Evolutionary conservation across 2,888 invertebrate genomes (phyloP).

Genomic region (Trissolcus brochymenae): DNA sequence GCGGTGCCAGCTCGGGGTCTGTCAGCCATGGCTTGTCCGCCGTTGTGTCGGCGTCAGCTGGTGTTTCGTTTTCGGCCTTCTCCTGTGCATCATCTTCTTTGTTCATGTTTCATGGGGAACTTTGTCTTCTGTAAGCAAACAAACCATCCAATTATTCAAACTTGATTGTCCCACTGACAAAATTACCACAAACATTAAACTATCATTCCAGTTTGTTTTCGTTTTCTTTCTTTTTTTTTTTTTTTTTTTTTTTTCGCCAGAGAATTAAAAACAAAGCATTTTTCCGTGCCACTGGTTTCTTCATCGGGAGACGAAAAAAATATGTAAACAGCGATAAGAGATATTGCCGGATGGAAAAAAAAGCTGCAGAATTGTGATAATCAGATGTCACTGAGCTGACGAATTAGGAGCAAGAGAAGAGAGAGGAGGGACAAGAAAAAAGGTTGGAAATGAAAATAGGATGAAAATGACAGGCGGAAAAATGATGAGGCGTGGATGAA

Average conservation of each 20-base stretch:
- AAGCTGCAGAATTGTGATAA: too few species aligned
- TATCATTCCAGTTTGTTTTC: too few species aligned
- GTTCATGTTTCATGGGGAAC: conserved; percentile 58
- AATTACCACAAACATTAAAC: neutral
- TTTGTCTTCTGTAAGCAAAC: conserved; percentile 17
- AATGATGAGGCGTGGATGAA: neutral
- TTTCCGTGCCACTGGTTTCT: too few species aligned
- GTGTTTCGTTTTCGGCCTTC: conserved; percentile 33
- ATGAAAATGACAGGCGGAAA: conserved; percentile 3
- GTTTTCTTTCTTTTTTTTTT: too few species aligned
- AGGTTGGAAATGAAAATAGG: neutral
- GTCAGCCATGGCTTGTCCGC: conserved; percentile 52
- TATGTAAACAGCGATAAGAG: neutral
- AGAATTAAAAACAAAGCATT: too few species aligned
- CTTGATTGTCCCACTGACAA: neutral
- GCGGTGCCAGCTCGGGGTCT: conserved; percentile 44
- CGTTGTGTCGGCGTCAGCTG: conserved; percentile 37
- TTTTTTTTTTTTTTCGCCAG: too few species aligned
- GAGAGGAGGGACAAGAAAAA: neutral
- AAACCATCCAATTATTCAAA: neutral
- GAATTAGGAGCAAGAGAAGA: neutral
- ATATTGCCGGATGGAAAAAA: too few species aligned
- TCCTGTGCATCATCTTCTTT: conserved; percentile 57
- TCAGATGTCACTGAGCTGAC: too few species aligned
- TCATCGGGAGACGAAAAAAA: neutral